Base-by-base conservation (phyloP, 2,888 invertebrate genomes). In the Norana najaformis region DNA sequence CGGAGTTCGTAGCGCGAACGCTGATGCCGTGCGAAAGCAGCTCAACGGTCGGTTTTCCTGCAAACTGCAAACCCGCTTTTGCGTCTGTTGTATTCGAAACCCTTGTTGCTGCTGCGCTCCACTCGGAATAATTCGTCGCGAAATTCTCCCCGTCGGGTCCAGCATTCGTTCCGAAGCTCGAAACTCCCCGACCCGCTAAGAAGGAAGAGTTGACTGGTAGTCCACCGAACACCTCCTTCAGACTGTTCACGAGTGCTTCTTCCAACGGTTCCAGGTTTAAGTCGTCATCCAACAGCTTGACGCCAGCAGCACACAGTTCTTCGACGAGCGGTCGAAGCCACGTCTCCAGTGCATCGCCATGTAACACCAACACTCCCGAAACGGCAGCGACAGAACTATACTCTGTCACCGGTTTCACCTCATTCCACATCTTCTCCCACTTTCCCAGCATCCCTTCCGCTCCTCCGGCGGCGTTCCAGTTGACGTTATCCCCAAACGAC, bases 341-440 rank as follows among this genome's bases (percentile, higher is more conserved):
- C 37, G 36, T 20, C n/a, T 85, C 36, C 5, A 36, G 85, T 2
- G 85, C 35, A 18, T 85, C 85, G 85, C 16, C 16, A 14, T n/a
- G 36, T 37, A 85, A 6, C 0, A 36, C 85, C 18, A 35, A 35
- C 85, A 23, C 85, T 35, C 36, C 30, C 14, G 37, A 23, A 8
- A 36, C 85, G 6, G 34, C 83, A 20, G 20, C 83, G 83, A 83
- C 83, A 16, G 1, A 5, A 23, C 36, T 36, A 35, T 37, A 36
- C n/a, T 18, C 85, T 20, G 36, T 37, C 36, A 23, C 85, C 36
- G 85, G 85, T 36, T 37, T 85, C 0, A 85, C 85, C 85, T 85
- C 85, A 35, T 85, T 30, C 85, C 85, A 85, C 14, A 85, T 85
- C 85, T 8, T 35, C 35, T 85, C 85, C 85, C 85, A 85, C 36